These are phyloP conservation scores for Reinhardtius hippoglossoides DNA, from an alignment of 2,113 vertebrate genomes.

Conservation along the genomic window DNA sequence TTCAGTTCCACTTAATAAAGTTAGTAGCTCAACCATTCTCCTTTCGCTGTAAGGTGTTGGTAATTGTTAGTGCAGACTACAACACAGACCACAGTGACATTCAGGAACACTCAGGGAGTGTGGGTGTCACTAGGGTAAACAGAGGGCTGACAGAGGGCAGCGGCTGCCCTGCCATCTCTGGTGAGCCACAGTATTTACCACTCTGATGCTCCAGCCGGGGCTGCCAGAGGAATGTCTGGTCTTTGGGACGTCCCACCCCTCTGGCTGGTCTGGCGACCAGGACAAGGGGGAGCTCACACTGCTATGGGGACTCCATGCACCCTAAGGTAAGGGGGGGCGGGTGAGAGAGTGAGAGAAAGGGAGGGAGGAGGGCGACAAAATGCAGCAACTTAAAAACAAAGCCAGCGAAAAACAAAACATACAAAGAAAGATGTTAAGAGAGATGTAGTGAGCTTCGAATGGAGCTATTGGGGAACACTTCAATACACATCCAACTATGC, in stretches of 20 bases:
- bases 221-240: conserved; percentile 94
- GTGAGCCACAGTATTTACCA: conserved; percentile 95
- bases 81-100: conserved; percentile 49
- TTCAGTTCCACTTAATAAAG: conserved; percentile 20
- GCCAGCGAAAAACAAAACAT: conserved; percentile 89
- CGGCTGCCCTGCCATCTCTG: conserved; percentile 61
- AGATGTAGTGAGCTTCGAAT: conserved; percentile 72
- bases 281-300: conserved; percentile 94
- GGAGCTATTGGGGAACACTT: conserved; percentile 44
- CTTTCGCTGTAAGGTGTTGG: conserved; percentile 12
- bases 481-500: conserved; percentile 35
- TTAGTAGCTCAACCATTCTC: conserved; percentile 6
- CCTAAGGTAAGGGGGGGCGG: conserved; percentile 95
- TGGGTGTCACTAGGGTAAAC: conserved; percentile 53
- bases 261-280: conserved; percentile 95
- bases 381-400: conserved; percentile 92
- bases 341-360: conserved; percentile 87
- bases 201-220: conserved; percentile 99
- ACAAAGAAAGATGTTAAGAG: conserved; percentile 77
- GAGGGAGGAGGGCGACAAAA: conserved; percentile 91
- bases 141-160: conserved; percentile 56
- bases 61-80: conserved; percentile 21
- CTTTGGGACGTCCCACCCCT: conserved; percentile 97
- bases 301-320: conserved; percentile 97
- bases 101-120: conserved; percentile 49